Base-by-base conservation (phyloP, 2,888 invertebrate species). In the Eretmocerus hayati region DNA sequence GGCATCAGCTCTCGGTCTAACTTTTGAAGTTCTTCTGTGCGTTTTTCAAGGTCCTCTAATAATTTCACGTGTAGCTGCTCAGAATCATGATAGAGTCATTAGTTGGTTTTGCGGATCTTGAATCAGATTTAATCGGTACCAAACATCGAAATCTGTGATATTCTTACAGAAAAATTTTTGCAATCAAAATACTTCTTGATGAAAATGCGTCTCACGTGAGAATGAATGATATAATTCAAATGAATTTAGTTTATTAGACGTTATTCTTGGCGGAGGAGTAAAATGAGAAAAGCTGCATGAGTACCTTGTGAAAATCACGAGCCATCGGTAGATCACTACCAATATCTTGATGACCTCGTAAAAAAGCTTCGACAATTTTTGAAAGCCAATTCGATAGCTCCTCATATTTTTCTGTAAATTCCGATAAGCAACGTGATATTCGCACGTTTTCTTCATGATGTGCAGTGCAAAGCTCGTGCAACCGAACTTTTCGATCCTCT, bases 321-420 rank as follows among this genome's bases (percentile, higher is more conserved):
- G 86, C 83, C 71, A 79, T 77, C 6, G 75, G 70, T 22, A 81
- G 64, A 62, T 80, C 78, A 44, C 77, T 78, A n/a, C 89, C 89
- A 81, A 89, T 83, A 61, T 85, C 81, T 53, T 80, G 78, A 62
- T 85, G 83, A 33, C 83, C 81, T 60, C 81, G 80, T 38, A 90
- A 73, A 63, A 86, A 86, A 42, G 81, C 77, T 62, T 87, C 85
- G 0, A 83, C 85, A 22, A 85, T 82, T 46, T 81, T 81, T 21
- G 80, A 77, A 44, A 89, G 65, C 88, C 89, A 90, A n/a, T 78
- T 78, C 53, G 83, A 77, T 30, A 89, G 70, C 65, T 80, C 79
- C 56, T 82, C 81, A 64, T 84, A 83, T 62, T 80, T 81, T 40
- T 83, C 79, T 21, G 83, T 73, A 72, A 87, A 88, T 44, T 77